Percentiles rank a stretch among this genome's conserved stretches.
phyloP scores from a whole-genome alignment of 1,140 invertebrate species.

The Portunus trituberculatus region DNA sequence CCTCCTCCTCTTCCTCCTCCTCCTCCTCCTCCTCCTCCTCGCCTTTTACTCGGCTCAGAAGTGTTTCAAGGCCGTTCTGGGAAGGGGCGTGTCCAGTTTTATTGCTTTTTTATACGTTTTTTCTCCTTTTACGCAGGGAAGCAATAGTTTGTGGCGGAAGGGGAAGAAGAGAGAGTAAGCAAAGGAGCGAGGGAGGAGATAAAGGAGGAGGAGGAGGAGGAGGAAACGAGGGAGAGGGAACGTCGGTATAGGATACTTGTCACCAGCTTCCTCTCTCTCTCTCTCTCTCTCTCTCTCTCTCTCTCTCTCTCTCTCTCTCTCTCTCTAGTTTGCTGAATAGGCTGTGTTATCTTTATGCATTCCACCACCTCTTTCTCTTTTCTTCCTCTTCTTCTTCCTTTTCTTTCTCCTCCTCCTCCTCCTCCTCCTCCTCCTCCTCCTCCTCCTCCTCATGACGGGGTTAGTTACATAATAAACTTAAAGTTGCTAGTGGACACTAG shows the following conservation, averaged over 20 bases:
- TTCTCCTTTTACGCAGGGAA: background rate
- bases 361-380: background rate
- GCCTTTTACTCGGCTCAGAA: background rate
- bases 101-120: background rate
- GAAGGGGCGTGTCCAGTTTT: background rate
- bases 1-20: background rate
- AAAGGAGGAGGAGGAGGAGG: background rate
- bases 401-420: background rate
- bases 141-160: background rate
- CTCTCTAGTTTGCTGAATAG: background rate
- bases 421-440: background rate
- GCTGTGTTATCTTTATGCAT: background rate
- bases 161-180: no score
- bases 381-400: background rate
- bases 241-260: no score
- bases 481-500: no score
- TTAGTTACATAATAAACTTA: no score
- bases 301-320: constrained; percentile 15
- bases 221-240: background rate
- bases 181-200: no score
- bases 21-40: background rate
- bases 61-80: background rate
- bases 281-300: background rate
- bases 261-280: background rate
- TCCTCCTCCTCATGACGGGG: background rate